A percentile compares a stretch with the other conserved stretches of the same genome.
phyloP scores from a whole-genome alignment of 2,888 invertebrate species.

The Drosophila subsilvestris region DNA sequence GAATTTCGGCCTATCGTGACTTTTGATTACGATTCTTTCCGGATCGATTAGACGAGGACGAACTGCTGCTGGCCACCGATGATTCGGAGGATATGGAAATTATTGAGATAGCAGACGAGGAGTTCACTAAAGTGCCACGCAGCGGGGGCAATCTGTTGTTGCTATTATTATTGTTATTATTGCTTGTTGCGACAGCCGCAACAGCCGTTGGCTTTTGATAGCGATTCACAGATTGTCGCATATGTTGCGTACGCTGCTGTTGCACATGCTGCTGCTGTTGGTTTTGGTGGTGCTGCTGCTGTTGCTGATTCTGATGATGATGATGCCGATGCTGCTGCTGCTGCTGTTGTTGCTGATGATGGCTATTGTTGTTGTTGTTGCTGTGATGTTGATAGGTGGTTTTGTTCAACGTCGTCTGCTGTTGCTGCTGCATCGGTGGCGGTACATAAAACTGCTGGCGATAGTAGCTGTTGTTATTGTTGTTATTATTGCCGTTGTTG shows the following conservation, averaged over 20 bases:
- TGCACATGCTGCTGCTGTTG: slow-evolving; percentile 36
- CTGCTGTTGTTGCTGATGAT: slow-evolving; percentile 1
- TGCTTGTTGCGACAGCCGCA: slow-evolving; percentile 22
- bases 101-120: slow-evolving; percentile 80
- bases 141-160: slow-evolving; percentile 51
- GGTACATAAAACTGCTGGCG: slow-evolving; percentile 82
- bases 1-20: slow-evolving; percentile 5
- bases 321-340: slow-evolving; percentile 51
- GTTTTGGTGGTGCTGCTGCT: slow-evolving; percentile 58
- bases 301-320: slow-evolving; percentile 54
- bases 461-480: slow-evolving; percentile 61
- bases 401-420: slow-evolving; percentile 55
- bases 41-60: slow-evolving; percentile 58
- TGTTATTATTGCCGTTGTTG: slow-evolving; percentile 10
- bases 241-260: slow-evolving; percentile 65
- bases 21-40: slow-evolving; percentile 51
- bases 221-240: slow-evolving; percentile 40
- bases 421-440: slow-evolving; percentile 75
- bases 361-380: neutral
- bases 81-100: slow-evolving; percentile 83
- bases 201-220: slow-evolving; percentile 30
- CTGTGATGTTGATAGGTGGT: slow-evolving; percentile 38
- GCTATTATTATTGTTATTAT: slow-evolving; percentile 5
- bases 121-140: slow-evolving; percentile 69
- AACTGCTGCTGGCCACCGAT: slow-evolving; percentile 72